These are phyloP conservation scores for Ecliptopera silaceata DNA, from an alignment of 2,888 invertebrate genomes.

Conservation along the genomic window DNA sequence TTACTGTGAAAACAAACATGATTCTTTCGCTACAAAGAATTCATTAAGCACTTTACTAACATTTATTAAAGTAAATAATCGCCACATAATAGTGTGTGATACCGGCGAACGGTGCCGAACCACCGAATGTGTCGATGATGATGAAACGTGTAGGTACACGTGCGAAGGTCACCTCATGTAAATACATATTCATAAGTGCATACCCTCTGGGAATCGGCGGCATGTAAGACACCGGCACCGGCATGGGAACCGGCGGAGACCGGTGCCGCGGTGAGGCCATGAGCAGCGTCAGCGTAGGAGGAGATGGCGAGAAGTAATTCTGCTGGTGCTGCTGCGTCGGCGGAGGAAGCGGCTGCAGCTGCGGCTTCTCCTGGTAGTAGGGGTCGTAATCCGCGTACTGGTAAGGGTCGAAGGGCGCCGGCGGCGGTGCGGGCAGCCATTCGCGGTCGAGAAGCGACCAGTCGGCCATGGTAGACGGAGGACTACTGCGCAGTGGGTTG, in stretches of 20 bases:
- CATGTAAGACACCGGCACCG: slow-evolving; percentile 29
- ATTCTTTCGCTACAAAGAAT: slow-evolving; percentile 10
- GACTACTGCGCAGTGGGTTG: slow-evolving; percentile 49
- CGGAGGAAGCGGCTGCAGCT: slow-evolving; percentile 22
- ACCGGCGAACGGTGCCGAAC: not conserved
- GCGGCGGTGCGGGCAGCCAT: slow-evolving; percentile 45
- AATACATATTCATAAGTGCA: slow-evolving; percentile 27
- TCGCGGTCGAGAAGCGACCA: slow-evolving; percentile 54
- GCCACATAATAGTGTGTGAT: slow-evolving; percentile 1
- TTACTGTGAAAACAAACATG: slow-evolving; percentile 16
- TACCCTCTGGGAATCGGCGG: slow-evolving; percentile 43
- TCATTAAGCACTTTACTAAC: not conserved
- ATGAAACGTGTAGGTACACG: not conserved
- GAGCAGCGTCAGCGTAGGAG: slow-evolving; percentile 31
- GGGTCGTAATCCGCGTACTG: slow-evolving; percentile 44
- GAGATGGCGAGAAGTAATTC: slow-evolving; percentile 28
- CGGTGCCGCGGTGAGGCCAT: slow-evolving; percentile 24
- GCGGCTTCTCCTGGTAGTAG: slow-evolving; percentile 38
- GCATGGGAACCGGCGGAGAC: slow-evolving; percentile 35
- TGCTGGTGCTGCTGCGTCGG: slow-evolving; percentile 32
- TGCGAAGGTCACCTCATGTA: slow-evolving; percentile 19
- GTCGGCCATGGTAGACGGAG: slow-evolving; percentile 53
- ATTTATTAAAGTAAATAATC: not conserved
- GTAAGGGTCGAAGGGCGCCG: slow-evolving; percentile 45
- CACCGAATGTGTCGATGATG: slow-evolving; percentile 4